A percentile compares a stretch with the other conserved stretches of the same genome.
Conservation (phyloP, 2,888 invertebrate genomes). For the Phania funesta region DNA sequence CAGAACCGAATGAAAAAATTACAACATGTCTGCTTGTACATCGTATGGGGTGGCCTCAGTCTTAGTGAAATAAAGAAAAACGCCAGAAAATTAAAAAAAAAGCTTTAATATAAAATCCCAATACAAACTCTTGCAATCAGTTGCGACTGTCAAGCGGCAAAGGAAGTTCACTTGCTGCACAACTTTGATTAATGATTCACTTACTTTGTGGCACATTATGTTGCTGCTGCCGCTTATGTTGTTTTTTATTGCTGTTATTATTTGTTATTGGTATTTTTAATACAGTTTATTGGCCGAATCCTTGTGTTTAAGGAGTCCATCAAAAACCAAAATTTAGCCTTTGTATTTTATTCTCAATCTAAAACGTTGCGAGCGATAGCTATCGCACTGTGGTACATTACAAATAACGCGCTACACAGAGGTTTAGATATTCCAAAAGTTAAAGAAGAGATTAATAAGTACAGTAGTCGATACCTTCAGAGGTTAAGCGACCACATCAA, state of each 20-base stretch:
- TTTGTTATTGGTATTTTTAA: constrained; percentile 49
- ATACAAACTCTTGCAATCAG: constrained; percentile 78
- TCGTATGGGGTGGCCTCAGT: constrained; percentile 67
- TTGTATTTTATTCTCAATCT: too few species aligned
- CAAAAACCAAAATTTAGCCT: constrained; percentile 67
- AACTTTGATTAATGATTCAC: constrained; percentile 80
- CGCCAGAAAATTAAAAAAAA: constrained; percentile 45
- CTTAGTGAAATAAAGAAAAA: constrained; percentile 29
- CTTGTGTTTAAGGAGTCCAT: constrained; percentile 71
- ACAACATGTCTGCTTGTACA: constrained; percentile 58
- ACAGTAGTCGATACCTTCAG: too few species aligned
- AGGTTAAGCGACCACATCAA: too few species aligned
- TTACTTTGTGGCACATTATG: constrained; percentile 77
- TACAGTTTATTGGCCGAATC: constrained; percentile 61
- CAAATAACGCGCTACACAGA: too few species aligned
- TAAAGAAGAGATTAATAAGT: too few species aligned
- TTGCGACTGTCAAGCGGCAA: constrained; percentile 79
- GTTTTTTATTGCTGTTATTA: constrained; percentile 35
- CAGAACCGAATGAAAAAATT: constrained; percentile 11
- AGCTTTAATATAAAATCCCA: constrained; percentile 74
- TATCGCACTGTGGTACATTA: too few species aligned
- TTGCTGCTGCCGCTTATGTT: constrained; percentile 52
- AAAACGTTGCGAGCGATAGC: too few species aligned
- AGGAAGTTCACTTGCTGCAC: constrained; percentile 80
- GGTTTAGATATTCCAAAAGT: too few species aligned